Evolutionary conservation across 37 sponge, comb jelly and placozoan genomes (phyloP).

Genomic region (Ianthella basta): DNA sequence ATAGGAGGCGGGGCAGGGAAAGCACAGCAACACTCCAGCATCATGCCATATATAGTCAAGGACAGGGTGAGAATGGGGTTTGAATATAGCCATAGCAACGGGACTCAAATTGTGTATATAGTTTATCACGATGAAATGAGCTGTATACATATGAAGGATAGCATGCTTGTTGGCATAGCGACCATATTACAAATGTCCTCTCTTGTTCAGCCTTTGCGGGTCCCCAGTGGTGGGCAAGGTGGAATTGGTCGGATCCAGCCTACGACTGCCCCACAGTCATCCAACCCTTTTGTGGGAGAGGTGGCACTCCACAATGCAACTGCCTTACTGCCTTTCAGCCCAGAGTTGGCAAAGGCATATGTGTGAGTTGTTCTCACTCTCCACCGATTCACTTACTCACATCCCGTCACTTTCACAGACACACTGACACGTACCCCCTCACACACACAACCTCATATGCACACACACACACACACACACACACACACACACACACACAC

Average conservation of each 20-base stretch:
- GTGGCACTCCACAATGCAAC: constrained; percentile 38
- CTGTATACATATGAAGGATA: no score
- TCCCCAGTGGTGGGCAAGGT: neutral
- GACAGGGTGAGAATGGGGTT: neutral
- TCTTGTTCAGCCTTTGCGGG: neutral
- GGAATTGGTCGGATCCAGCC: neutral
- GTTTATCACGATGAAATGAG: no score
- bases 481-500: constrained; percentile 36
- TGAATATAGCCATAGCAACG: no score
- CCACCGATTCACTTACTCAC: neutral
- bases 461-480: constrained; percentile 41
- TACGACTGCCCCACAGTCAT: neutral
- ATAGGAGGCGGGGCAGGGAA: neutral
- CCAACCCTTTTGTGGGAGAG: constrained; percentile 9
- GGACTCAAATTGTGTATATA: no score
- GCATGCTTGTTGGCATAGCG: no score
- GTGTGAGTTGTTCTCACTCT: constrained; percentile 28
- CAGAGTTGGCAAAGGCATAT: constrained; percentile 62
- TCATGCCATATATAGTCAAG: constrained; percentile 7
- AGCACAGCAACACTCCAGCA: constrained; percentile 6
- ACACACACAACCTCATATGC: constrained; percentile 32
- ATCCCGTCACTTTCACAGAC: constrained; percentile 10
- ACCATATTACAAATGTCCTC: no score
- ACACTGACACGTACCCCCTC: constrained; percentile 34
- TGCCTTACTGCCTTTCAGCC: constrained; percentile 56